Evolutionary conservation across 2,888 invertebrate species (phyloP), one percentile per base, ranked within the genome.

Genomic region (Strigamia transsilvanica): DNA sequence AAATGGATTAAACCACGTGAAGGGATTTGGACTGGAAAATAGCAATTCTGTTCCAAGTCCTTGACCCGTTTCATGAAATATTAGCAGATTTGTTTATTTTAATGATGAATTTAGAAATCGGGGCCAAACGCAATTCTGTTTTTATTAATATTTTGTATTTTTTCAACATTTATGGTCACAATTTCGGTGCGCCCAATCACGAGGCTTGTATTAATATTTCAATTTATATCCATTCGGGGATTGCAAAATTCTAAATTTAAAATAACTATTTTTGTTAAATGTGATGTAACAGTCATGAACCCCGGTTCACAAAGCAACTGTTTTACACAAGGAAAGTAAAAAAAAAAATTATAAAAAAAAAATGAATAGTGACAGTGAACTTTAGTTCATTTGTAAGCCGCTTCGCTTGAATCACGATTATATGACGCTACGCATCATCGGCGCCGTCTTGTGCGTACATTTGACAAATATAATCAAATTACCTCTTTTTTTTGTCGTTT

Each of bases 61-160:
- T 73, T 73, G 73, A 73, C 73, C 73, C 73, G 73, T 73, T 73
- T 73, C 73, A 73, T 73, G 73, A 73, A 73, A 73, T 73, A 73
- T 73, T 73, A 73, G 73, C 73, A 73, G 73, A 73, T 73, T 73
- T 73, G 73, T 73, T 73, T 73, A 73, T 73, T 73, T 73, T 73
- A 73, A 73, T 73, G 73, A 73, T 32, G 73, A 73, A 73, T 73
- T 73, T 73, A 73, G 73, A 27, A 73, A 73, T 73, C 73, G 73
- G 73, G 73, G 73, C 73, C 73, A 73, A 73, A 32, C 32, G 73
- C 32, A 12, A 27, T 27, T 12, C 32, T 23, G 23, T 73, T 73
- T 73, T 73, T 27, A 23, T 73, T 73, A 32, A 13, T 73, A 73
- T 32, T 27, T 73, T 27, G 3, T 23, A 27, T 66, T 21, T 66